Percentiles rank a stretch among this genome's conserved stretches.
These are phyloP conservation scores for Lysandra coridon DNA, from an alignment of 2,888 invertebrate species.

Conservation along the genomic window DNA sequence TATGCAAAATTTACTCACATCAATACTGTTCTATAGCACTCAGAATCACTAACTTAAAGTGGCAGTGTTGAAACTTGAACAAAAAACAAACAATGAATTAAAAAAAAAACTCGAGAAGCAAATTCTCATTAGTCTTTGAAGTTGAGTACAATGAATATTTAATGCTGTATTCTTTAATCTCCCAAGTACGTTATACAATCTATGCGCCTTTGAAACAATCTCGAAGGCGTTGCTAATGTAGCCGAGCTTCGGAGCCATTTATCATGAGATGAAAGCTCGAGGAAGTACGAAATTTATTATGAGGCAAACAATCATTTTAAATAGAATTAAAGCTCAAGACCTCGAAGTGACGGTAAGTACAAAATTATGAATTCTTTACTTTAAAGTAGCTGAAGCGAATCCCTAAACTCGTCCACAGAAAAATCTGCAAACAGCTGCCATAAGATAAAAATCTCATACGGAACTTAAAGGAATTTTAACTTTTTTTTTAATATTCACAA, in stretches of 20 bases:
- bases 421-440: not conserved
- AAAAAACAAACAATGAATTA: not conserved
- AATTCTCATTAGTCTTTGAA: not conserved
- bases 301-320: not conserved
- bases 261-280: constrained; percentile 7
- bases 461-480: constrained; percentile 20
- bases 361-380: not conserved
- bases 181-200: not conserved
- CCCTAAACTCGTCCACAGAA: not conserved
- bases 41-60: not conserved
- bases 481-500: not conserved
- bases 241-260: constrained; percentile 5
- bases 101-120: not conserved
- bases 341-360: not conserved
- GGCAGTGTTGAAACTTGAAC: not conserved
- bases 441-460: not conserved
- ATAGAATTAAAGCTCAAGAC: not conserved
- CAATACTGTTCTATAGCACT: not conserved
- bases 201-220: constrained; percentile 12
- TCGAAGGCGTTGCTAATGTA: constrained; percentile 12
- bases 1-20: not conserved
- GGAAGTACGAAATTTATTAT: constrained; percentile 2
- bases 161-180: constrained; percentile 2
- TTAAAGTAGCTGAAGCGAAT: not conserved
- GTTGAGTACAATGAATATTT: not conserved